Conservation (phyloP, 2,113 vertebrate genomes). For the western clawed frog (Xenopus tropicalis) region UCB_Xtro_10.0 CM004447.2:120880501-120881000, state of each 20-base stretch:
- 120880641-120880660: slow-evolving; percentile 46
- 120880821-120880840: no score
- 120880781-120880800: no score
- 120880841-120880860: no score
- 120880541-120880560: slow-evolving; percentile 36
- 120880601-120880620: slow-evolving; percentile 47
- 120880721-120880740: neutral
- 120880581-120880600: slow-evolving; percentile 55
- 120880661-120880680: slow-evolving; percentile 46
- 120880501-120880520: slow-evolving; percentile 40
- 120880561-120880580: slow-evolving; percentile 36
- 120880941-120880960: no score
- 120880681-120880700: slow-evolving; percentile 1
- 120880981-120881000: no score
- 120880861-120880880: no score
- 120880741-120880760: neutral
- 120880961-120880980: no score
- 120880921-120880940: no score
- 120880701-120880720: neutral
- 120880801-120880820: no score
- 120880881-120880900: no score
- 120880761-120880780: no score
- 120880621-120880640: slow-evolving; percentile 35
- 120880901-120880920: no score
- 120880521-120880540: slow-evolving; percentile 46